These are phyloP conservation scores for Osmoderma eremita DNA, from an alignment of 2,888 invertebrate species.

Conservation along the genomic window DNA sequence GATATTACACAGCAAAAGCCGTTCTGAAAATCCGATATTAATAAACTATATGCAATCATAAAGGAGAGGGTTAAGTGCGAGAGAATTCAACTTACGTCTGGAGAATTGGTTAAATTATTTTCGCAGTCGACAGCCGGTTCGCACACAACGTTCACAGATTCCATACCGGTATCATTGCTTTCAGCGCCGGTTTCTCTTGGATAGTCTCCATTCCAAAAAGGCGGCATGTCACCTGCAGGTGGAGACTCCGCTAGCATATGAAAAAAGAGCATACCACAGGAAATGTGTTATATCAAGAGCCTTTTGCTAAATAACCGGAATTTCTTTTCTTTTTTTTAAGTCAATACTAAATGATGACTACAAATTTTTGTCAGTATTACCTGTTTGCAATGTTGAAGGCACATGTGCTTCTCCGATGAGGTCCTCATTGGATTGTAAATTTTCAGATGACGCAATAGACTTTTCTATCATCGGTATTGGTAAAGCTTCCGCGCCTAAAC, in stretches of 20 bases:
- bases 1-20: constrained; percentile 84
- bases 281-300: constrained; percentile 54
- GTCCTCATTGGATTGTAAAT: constrained; percentile 29
- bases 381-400: constrained; percentile 48
- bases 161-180: constrained; percentile 38
- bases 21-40: constrained; percentile 65
- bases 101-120: constrained; percentile 48
- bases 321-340: background rate
- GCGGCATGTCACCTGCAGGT: constrained; percentile 47
- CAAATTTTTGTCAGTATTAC: constrained; percentile 48
- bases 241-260: constrained; percentile 54
- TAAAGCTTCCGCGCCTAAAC: constrained; percentile 38
- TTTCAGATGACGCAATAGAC: constrained; percentile 26
- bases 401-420: constrained; percentile 40
- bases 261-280: constrained; percentile 53
- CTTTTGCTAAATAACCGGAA: constrained; percentile 41
- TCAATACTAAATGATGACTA: background rate
- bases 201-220: constrained; percentile 47
- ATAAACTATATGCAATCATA: constrained; percentile 13
- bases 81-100: constrained; percentile 51
- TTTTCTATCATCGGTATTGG: constrained; percentile 30
- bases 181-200: constrained; percentile 39
- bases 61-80: background rate
- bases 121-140: constrained; percentile 46
- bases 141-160: constrained; percentile 30